Evolutionary conservation across 2,888 invertebrate species (phyloP).

Genomic region (Latrodectus hesperus): DNA sequence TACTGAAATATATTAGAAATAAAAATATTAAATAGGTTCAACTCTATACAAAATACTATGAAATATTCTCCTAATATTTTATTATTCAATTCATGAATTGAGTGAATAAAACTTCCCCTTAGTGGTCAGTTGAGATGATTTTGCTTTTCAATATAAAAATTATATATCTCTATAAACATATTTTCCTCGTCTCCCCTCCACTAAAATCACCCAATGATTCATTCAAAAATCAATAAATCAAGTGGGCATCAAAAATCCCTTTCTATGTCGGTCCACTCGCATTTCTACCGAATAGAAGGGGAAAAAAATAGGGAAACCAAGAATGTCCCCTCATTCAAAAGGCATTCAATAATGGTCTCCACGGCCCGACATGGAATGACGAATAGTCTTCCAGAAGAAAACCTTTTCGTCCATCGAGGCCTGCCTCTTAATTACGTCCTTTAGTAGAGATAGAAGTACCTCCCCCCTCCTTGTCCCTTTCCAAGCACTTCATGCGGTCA

Average conservation of each 20-base stretch:
- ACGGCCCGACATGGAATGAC: constrained; percentile 29
- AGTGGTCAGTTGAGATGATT: too few species aligned
- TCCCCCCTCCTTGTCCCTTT: neutral
- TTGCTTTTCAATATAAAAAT: too few species aligned
- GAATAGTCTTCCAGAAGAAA: constrained; percentile 44
- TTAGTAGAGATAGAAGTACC: constrained; percentile 36
- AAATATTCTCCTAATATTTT: too few species aligned
- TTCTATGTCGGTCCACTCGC: neutral
- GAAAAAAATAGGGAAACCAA: neutral
- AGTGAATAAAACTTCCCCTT: too few species aligned
- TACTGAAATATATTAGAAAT: too few species aligned
- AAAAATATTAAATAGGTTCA: too few species aligned
- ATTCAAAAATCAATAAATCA: constrained; percentile 50
- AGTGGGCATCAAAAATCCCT: constrained; percentile 6
- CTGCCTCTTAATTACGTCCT: constrained; percentile 55
- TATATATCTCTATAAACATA: too few species aligned
- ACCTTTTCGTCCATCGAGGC: constrained; percentile 47
- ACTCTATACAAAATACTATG: too few species aligned
- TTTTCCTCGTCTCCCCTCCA: too few species aligned
- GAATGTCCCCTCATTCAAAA: constrained; percentile 44
- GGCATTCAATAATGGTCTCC: constrained; percentile 50
- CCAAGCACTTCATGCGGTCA: constrained; percentile 45
- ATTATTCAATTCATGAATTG: too few species aligned
- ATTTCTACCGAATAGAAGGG: constrained; percentile 4
- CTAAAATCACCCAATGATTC: constrained; percentile 2